phyloP scores from a whole-genome alignment of 2,113 vertebrate genomes.

The Lucifuga dentata region DNA sequence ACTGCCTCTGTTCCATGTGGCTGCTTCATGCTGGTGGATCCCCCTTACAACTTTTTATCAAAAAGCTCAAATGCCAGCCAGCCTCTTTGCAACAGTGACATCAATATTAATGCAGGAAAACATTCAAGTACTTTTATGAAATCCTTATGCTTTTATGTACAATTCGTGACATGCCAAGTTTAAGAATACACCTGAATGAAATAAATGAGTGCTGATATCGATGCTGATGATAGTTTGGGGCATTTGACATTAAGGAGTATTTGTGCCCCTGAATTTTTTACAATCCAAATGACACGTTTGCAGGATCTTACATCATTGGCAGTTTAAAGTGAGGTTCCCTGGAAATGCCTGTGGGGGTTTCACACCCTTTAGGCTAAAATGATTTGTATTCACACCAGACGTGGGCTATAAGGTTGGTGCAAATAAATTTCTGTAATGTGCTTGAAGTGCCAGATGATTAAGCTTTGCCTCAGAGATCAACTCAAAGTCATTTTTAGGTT shows the following conservation, averaged over 20 bases:
- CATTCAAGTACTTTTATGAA: background rate
- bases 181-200: no score
- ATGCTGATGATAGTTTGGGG: no score
- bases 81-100: conserved; percentile 21
- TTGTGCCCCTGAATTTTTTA: conserved; percentile 12
- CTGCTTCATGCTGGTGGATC: conserved; percentile 41
- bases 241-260: no score
- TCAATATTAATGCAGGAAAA: conserved; percentile 6
- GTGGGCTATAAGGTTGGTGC: conserved; percentile 12
- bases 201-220: no score
- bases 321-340: conserved; percentile 32
- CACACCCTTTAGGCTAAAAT: conserved; percentile 41
- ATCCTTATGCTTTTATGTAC: no score
- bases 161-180: no score
- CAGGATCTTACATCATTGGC: conserved; percentile 59
- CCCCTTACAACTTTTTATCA: conserved; percentile 38
- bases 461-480: conserved; percentile 14
- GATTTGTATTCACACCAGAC: conserved; percentile 45
- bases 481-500: conserved; percentile 22
- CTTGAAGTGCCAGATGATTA: conserved; percentile 25
- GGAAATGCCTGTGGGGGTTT: conserved; percentile 40
- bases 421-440: conserved; percentile 17
- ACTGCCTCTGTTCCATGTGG: conserved; percentile 33
- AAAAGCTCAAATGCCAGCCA: conserved; percentile 12
- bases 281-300: conserved; percentile 31